Evolutionary conservation across 2,888 invertebrate genomes (phyloP).

Genomic region (Pollenia amentaria): DNA sequence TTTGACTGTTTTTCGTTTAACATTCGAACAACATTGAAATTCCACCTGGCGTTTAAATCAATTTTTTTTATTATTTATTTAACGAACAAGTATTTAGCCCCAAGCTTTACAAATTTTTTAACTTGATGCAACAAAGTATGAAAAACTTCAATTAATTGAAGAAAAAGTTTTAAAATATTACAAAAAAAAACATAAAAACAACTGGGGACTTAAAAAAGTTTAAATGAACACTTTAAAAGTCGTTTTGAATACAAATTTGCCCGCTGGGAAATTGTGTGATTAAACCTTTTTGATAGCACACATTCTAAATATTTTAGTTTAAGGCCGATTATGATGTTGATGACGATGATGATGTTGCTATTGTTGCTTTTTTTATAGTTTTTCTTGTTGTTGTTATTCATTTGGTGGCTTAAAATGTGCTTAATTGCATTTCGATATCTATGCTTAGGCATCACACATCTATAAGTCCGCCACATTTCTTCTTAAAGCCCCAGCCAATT

Average conservation of each 20-base stretch:
- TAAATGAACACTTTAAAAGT: constrained; percentile 24
- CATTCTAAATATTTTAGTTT: neutral
- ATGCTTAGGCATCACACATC: constrained; percentile 82
- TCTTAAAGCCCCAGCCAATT: constrained; percentile 60
- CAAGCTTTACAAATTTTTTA: constrained; percentile 1
- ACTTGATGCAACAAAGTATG: constrained; percentile 42
- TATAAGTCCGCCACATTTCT: constrained; percentile 71
- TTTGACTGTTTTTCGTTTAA: too few species aligned
- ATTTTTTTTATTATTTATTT: neutral
- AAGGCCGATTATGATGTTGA: neutral
- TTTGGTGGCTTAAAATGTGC: constrained; percentile 67
- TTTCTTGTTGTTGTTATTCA: constrained; percentile 46
- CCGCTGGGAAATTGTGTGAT: constrained; percentile 54
- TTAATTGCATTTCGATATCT: constrained; percentile 84
- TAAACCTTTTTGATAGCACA: constrained; percentile 7
- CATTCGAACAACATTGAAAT: neutral
- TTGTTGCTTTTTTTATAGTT: constrained; percentile 32
- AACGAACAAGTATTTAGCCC: constrained; percentile 6
- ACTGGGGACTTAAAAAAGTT: neutral
- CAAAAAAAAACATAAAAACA: neutral
- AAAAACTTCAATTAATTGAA: neutral
- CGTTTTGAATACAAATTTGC: constrained; percentile 39
- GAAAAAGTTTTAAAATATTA: neutral
- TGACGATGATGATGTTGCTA: constrained; percentile 55
- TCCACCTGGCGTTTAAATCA: neutral